Base-by-base conservation (phyloP, 2,797 vertebrate genomes). In the Mergus octosetaceus region DNA sequence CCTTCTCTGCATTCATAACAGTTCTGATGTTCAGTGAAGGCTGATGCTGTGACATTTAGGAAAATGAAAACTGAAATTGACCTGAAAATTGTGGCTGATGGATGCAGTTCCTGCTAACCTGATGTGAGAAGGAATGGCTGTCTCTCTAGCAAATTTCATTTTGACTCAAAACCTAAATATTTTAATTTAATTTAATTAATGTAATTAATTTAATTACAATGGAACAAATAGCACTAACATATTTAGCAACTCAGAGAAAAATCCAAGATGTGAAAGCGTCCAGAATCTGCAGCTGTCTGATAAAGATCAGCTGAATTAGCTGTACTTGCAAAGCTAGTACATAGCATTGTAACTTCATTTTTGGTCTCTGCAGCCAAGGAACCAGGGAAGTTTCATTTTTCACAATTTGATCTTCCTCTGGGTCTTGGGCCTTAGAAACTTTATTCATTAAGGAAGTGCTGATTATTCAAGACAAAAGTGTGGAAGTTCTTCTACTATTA, bases 151-250 rank as follows among this genome's bases (percentile, higher is more conserved):
- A 56, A 94, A 77, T 77, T 62, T 82, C 75, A 28, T 53, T 87
- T 91, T 79, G 54, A 87, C 62, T 89, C 8, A 0, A 94, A 97
- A 53, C 95, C 53, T 25, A 74, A 96, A 95, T 78, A 36, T 47
- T 80, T 91, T 27, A 78, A 36, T 47, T 82, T 91, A 25, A 25
- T 51, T 51, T 51, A 5, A 51, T 91, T 89, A 89, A 76, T 68
- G 80, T 45, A 60, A 34, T 54, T 66, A 20, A 93, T 91, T 91
- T 62, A 94, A 93, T 86, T 92, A 58, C 58, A 81, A 93, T 21
- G 73, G 93, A 96, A 97, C 84, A 89, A 97, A 94, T 74, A 79
- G 93, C 75, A 91, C 72, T 32, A 58, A 89, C 27, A 69, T 36
- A 64, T 27, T 84, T 91, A 78, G 9, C 76, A 64, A 90, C 90